A percentile compares a stretch with the other conserved stretches of the same genome.
These are phyloP conservation scores for Noctua pronuba DNA, from an alignment of 2,888 invertebrate genomes.

Conservation along the genomic window DNA sequence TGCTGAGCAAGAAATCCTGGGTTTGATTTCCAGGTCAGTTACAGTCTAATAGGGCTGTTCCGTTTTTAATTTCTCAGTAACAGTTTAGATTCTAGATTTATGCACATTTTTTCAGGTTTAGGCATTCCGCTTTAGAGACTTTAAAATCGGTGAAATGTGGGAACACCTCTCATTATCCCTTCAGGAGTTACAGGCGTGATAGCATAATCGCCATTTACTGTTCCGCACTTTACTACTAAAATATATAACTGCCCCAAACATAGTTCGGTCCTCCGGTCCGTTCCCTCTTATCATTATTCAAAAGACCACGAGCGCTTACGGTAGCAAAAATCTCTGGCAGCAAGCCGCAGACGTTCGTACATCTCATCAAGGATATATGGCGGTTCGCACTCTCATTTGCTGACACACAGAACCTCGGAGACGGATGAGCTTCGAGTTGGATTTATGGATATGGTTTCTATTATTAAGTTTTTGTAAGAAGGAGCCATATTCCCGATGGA, in stretches of 20 bases:
- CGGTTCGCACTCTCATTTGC: conserved; percentile 71
- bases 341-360: conserved; percentile 63
- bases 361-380: conserved; percentile 68
- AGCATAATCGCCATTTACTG: neutral
- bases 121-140: too few species aligned
- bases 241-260: neutral
- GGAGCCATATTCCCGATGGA: neutral
- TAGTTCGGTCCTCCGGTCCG: conserved; percentile 24
- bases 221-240: neutral
- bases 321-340: conserved; percentile 68
- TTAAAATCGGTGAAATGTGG: neutral
- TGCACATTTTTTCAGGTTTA: too few species aligned
- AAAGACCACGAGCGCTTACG: conserved; percentile 65
- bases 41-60: neutral
- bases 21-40: neutral
- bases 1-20: neutral
- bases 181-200: neutral
- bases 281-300: conserved; percentile 71
- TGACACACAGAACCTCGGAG: conserved; percentile 53
- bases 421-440: neutral
- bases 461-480: too few species aligned
- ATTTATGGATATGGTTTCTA: too few species aligned
- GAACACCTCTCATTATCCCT: neutral
- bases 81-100: neutral
- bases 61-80: neutral